Conservation (phyloP, 2,797 vertebrate genomes). For the Pelodytes ibericus region DNA sequence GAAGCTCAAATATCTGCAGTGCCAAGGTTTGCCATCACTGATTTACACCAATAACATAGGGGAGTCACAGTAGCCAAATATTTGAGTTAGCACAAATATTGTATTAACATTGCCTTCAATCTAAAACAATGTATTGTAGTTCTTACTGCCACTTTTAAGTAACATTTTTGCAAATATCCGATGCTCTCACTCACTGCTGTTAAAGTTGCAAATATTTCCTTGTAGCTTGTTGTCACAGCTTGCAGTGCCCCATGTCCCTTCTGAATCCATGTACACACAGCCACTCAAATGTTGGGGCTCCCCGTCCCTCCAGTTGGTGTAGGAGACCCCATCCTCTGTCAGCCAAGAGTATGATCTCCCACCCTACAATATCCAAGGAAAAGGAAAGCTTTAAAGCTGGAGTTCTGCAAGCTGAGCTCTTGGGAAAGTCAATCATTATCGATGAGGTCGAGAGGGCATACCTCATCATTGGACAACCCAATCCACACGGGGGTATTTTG, state of each 20-base stretch:
- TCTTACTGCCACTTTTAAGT: no score
- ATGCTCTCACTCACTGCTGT: constrained; percentile 69
- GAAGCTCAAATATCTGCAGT: no score
- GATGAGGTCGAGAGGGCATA: not conserved
- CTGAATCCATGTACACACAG: constrained; percentile 85
- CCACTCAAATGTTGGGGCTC: constrained; percentile 82
- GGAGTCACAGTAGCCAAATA: no score
- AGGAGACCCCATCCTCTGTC: constrained; percentile 78
- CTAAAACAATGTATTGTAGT: no score
- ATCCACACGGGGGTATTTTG: constrained; percentile 86
- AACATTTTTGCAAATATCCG: not conserved
- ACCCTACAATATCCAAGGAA: constrained; percentile 69
- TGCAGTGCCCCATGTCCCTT: constrained; percentile 83
- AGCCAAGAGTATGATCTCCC: constrained; percentile 83
- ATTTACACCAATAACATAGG: no score
- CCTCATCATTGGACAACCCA: constrained; percentile 84
- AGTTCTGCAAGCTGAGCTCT: no score
- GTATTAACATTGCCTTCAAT: no score
- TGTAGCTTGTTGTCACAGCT: constrained; percentile 83
- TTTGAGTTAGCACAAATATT: no score
- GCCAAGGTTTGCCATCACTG: no score
- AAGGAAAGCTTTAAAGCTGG: not conserved
- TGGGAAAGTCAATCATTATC: no score
- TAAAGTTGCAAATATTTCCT: constrained; percentile 85
- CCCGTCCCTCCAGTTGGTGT: constrained; percentile 85